Conservation (phyloP, 2,113 vertebrate species). For the Rhinoptilus africanus region DNA sequence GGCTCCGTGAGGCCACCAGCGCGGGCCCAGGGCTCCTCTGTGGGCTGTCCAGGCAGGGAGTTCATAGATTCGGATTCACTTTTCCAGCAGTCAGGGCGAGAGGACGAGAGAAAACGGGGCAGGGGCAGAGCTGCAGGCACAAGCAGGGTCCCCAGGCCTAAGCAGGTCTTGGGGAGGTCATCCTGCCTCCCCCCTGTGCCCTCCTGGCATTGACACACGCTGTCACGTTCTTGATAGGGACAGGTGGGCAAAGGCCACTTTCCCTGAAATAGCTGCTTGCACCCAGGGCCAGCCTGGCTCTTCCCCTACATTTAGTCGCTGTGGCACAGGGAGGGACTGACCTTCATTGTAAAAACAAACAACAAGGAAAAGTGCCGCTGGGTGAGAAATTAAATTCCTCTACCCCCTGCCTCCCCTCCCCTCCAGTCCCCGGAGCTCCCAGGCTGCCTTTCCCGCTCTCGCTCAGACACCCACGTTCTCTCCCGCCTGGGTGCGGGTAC, state of each 20-base stretch:
- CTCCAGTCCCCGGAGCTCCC: neutral
- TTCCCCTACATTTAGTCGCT: neutral
- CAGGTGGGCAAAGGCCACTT: neutral
- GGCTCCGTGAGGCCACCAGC: rapidly evolving
- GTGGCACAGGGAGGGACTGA: neutral
- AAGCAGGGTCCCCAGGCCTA: neutral
- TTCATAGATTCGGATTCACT: rapidly evolving
- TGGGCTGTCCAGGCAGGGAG: neutral
- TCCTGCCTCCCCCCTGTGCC: neutral
- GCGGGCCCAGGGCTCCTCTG: rapidly evolving
- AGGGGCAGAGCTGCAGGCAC: neutral
- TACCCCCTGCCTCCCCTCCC: too few relatives aligned
- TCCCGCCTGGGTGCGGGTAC: too few relatives aligned
- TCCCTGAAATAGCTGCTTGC: neutral
- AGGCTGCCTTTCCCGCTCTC: neutral
- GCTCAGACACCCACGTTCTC: too few relatives aligned
- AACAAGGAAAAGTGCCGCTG: neutral
- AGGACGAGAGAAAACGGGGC: neutral
- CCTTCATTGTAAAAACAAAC: neutral
- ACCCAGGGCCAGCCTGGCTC: neutral
- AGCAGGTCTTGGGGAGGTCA: neutral
- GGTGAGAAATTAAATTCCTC: neutral
- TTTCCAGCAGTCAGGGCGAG: neutral
- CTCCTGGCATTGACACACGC: neutral
- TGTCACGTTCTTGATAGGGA: neutral